Evolutionary conservation across 1,140 invertebrate species (phyloP), one percentile per base, ranked within the genome.

Genomic region (Drosophila equinoxialis): DNA sequence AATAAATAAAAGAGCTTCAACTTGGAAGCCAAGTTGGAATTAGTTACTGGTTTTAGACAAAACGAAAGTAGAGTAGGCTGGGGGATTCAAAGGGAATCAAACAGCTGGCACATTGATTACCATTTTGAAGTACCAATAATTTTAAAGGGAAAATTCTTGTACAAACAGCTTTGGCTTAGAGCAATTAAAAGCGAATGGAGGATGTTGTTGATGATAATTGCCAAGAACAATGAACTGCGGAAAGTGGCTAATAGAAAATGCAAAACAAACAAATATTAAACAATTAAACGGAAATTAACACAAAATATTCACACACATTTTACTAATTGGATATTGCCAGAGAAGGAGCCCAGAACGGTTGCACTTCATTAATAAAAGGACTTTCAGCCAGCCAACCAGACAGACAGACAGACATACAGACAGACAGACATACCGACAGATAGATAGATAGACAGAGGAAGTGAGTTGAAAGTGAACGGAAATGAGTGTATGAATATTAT

Each of bases 211-310:
- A 69, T 77, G 69, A 86, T 85, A 82, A 86, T 86, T 85, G 81
- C 73, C 61, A 68, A 51, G 55, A 78, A 81, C 82, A 85, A 85
- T 76, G 75, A 67, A 41, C 65, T 41, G 39, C 79, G 83, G 82
- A 85, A 82, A 72, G 75, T 66, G 66, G 79, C 75, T 82, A 87
- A 85, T 86, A 78, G 84, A 79, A 79, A 87, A 79, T 86, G 83
- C 83, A 82, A 86, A 86, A 84, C 83, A 82, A 86, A 86, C 83
- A 86, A 87, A 86, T 86, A 87, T 87, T 89, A 87, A 87, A 87
- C 84, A 87, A 87, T 87, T 87, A 87, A 89, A 87, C 83, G 83
- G 83, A 87, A 87, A 87, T 87, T 87, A 87, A 73, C 83, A 87
- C 84, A 70, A 83, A 83, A 83, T 86, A 73, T 76, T 79, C 84